Evolutionary conservation across 2,113 vertebrate species (phyloP).

Genomic region (Suricata suricatta): DNA sequence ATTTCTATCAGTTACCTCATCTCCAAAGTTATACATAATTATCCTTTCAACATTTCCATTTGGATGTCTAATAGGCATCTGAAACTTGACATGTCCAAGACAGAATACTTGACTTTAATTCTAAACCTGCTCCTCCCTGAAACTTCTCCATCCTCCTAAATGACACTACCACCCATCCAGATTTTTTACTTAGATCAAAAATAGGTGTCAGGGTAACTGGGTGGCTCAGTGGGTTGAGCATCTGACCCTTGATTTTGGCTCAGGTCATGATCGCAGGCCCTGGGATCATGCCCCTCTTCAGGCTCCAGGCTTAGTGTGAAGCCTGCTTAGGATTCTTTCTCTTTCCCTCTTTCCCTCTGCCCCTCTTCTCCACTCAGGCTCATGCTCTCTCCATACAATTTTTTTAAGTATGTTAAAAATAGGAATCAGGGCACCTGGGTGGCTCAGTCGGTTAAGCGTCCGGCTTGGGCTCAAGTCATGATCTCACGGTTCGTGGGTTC

Average conservation of each 20-base stretch:
- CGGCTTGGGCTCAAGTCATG: no score
- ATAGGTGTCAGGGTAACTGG: neutral
- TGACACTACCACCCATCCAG: neutral
- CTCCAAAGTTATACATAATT: neutral
- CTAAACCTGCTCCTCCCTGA: neutral
- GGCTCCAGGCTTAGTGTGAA: no score
- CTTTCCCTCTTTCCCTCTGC: no score
- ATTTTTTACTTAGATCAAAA: neutral
- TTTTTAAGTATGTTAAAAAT: neutral
- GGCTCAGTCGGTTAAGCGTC: no score
- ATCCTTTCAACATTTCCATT: neutral
- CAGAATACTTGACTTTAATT: neutral
- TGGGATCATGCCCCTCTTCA: no score
- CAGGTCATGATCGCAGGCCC: no score
- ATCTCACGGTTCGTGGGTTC: no score
- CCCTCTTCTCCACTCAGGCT: no score
- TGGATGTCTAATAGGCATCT: neutral
- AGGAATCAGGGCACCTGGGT: neutral
- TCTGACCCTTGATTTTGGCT: no score
- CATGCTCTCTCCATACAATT: no score
- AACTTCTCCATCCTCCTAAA: neutral
- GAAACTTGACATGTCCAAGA: neutral
- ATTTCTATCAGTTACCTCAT: neutral
- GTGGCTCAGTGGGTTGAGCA: no score
- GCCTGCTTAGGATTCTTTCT: no score